Conservation (phyloP, 2,888 invertebrate species). For the Perizoma affinitatum region DNA sequence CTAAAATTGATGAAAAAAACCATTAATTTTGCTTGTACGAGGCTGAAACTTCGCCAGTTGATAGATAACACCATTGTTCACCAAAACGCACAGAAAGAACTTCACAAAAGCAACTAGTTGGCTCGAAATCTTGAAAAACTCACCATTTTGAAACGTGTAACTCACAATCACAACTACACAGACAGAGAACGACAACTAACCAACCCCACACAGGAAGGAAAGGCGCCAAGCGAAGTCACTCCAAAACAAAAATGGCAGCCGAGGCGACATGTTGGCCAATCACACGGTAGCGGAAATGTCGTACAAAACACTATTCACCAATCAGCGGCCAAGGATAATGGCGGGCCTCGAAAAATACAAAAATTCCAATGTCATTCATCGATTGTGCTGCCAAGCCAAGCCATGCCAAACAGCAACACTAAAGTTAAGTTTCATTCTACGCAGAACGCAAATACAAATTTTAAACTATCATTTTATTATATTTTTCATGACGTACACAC, state of each 20-base stretch:
- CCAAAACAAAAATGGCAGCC: constrained; percentile 74
- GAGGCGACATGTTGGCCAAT: constrained; percentile 62
- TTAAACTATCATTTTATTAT: no score
- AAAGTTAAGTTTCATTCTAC: constrained; percentile 11
- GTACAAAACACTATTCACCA: constrained; percentile 56
- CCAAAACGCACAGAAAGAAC: constrained; percentile 62
- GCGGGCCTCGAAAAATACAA: constrained; percentile 48
- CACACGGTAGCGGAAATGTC: constrained; percentile 61
- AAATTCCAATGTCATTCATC: constrained; percentile 6
- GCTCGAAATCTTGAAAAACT: constrained; percentile 81
- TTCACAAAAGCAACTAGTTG: constrained; percentile 56
- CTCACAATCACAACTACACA: constrained; percentile 76
- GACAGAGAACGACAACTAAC: constrained; percentile 57
- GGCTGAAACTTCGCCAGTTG: constrained; percentile 84
- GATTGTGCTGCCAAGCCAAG: constrained; percentile 72
- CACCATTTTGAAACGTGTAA: constrained; percentile 84
- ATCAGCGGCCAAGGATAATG: constrained; percentile 54
- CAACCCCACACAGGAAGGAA: constrained; percentile 78
- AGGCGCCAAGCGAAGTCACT: constrained; percentile 82
- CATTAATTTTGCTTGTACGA: constrained; percentile 83
- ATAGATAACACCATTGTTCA: constrained; percentile 65
- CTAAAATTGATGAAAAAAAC: constrained; percentile 86
- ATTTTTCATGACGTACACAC: no score
- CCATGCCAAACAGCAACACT: constrained; percentile 39
- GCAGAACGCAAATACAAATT: not conserved